Conservation (phyloP, 2,888 invertebrate species). For the Phymatocera aterrima region DNA sequence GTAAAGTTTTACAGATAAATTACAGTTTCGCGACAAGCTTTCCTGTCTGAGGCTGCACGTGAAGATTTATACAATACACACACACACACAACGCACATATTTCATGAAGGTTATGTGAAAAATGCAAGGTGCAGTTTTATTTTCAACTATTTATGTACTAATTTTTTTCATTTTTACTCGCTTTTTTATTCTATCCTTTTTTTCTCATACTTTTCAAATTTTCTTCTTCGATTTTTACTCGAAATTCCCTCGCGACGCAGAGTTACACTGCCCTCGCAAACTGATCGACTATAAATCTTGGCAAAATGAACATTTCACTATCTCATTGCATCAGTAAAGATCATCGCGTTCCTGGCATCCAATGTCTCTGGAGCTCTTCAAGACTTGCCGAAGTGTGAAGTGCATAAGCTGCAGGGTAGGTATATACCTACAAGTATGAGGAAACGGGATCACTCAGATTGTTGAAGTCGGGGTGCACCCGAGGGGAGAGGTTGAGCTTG, state of each 20-base stretch:
- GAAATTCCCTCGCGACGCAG: background rate
- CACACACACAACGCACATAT: background rate
- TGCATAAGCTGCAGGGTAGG: background rate
- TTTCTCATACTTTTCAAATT: background rate
- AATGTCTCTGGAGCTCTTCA: slow-evolving; percentile 20
- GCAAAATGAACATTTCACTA: background rate
- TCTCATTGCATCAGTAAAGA: slow-evolving; percentile 13
- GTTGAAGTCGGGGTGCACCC: slow-evolving; percentile 11
- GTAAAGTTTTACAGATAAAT: slow-evolving; percentile 38
- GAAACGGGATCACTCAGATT: no score
- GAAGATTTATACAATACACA: background rate
- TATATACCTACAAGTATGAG: no score
- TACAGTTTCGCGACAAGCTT: slow-evolving; percentile 24
- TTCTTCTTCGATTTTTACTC: background rate
- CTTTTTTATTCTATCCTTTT: background rate
- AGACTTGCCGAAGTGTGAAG: slow-evolving; percentile 2
- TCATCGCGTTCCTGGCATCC: background rate
- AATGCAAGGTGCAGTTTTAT: slow-evolving; percentile 2
- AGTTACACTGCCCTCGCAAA: background rate
- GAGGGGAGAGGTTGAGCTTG: slow-evolving; percentile 53
- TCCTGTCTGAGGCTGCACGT: slow-evolving; percentile 22
- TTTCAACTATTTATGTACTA: slow-evolving; percentile 10
- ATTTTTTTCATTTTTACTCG: slow-evolving; percentile 1
- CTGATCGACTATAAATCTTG: slow-evolving; percentile 17
- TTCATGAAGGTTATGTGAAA: no score